These are phyloP conservation scores for Nomada flava DNA, from an alignment of 2,888 invertebrate genomes.

Conservation along the genomic window DNA sequence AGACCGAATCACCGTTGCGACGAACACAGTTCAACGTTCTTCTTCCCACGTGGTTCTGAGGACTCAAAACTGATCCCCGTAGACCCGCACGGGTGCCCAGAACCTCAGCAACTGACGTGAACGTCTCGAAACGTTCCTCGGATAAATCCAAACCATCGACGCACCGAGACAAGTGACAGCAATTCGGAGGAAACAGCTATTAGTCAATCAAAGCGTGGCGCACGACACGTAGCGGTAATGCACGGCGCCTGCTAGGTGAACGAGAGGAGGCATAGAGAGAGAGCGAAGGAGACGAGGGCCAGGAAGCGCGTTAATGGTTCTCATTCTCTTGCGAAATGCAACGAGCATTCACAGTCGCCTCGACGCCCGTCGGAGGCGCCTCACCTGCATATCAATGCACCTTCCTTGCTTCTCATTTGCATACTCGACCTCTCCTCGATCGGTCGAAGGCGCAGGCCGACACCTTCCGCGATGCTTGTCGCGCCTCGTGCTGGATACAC, in stretches of 20 bases:
- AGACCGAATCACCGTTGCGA: not conserved
- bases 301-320: slow-evolving; percentile 71
- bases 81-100: not conserved
- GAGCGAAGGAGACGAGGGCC: slow-evolving; percentile 28
- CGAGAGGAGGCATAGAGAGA: not conserved
- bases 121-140: not conserved
- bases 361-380: slow-evolving; percentile 74
- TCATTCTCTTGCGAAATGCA: slow-evolving; percentile 70
- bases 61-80: not conserved
- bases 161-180: slow-evolving; percentile 23
- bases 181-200: slow-evolving; percentile 60
- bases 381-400: slow-evolving; percentile 79
- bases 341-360: slow-evolving; percentile 74
- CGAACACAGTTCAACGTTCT: slow-evolving; percentile 31
- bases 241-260: slow-evolving; percentile 1
- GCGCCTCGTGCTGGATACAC: slow-evolving; percentile 44
- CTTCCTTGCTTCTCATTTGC: slow-evolving; percentile 73
- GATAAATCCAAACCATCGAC: not conserved
- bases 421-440: slow-evolving; percentile 72
- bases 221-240: slow-evolving; percentile 38
- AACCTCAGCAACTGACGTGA: not conserved
- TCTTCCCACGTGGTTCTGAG: not conserved
- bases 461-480: slow-evolving; percentile 46
- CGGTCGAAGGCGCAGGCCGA: slow-evolving; percentile 32
- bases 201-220: slow-evolving; percentile 50